A percentile compares a stretch with the other conserved stretches of the same genome.
These are phyloP conservation scores for Pteropus alecto DNA, from an alignment of 2,113 vertebrate genomes.

Conservation along the genomic window DNA sequence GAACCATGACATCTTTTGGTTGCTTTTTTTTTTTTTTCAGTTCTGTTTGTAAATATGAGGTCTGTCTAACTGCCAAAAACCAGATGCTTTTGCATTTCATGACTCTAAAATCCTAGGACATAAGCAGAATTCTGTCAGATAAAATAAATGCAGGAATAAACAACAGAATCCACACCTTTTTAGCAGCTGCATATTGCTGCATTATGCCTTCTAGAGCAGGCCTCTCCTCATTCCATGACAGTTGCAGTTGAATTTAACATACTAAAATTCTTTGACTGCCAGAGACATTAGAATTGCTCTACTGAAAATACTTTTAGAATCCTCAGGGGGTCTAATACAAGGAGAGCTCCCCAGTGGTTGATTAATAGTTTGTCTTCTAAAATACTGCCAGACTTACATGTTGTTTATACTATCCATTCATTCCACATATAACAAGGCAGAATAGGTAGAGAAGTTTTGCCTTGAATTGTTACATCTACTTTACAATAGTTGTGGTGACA, in stretches of 20 bases:
- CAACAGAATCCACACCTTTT: neutral
- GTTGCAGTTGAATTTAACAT: slow-evolving; percentile 51
- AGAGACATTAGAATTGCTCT: slow-evolving; percentile 35
- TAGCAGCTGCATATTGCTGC: neutral
- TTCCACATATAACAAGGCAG: neutral
- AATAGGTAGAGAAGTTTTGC: slow-evolving; percentile 18
- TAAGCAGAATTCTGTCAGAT: slow-evolving; percentile 33
- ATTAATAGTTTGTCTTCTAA: slow-evolving; percentile 59
- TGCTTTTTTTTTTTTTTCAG: neutral
- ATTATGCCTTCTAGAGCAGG: slow-evolving; percentile 30
- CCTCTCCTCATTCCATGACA: neutral
- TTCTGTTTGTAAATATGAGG: slow-evolving; percentile 6
- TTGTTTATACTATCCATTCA: neutral
- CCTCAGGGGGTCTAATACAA: slow-evolving; percentile 18
- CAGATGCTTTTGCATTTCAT: neutral
- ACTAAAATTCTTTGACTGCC: slow-evolving; percentile 27
- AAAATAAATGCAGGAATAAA: slow-evolving; percentile 36
- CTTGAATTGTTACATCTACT: neutral
- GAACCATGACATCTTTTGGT: neutral
- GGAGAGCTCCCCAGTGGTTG: slow-evolving; percentile 45
- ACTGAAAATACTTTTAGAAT: slow-evolving; percentile 44
- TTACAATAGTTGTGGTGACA: neutral
- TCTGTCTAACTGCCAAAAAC: neutral
- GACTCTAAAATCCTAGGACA: slow-evolving; percentile 36
- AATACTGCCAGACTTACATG: neutral